Percentiles rank a stretch among this genome's conserved stretches.
Conservation (phyloP, 2,888 invertebrate genomes). For the Hipparchia sbordonii region DNA sequence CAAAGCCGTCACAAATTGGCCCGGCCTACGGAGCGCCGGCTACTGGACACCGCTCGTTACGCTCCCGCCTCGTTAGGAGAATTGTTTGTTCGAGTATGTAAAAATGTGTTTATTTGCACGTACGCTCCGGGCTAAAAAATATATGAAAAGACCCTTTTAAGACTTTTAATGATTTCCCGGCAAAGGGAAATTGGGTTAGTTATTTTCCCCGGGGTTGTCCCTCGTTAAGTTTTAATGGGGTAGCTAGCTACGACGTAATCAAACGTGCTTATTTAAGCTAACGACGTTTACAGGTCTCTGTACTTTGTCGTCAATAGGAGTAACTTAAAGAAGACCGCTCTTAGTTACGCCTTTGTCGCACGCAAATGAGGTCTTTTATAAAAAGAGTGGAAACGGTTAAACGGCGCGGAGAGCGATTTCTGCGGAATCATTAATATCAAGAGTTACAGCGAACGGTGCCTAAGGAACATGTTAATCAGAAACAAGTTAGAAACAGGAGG, state of each 20-base stretch:
- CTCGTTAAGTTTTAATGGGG: constrained; percentile 84
- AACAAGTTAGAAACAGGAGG: constrained; percentile 61
- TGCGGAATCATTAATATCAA: constrained; percentile 43
- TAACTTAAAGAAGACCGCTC: constrained; percentile 54
- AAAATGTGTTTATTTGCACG: constrained; percentile 84
- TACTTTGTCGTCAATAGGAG: constrained; percentile 74
- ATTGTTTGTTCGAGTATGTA: constrained; percentile 83
- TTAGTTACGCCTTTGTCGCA: constrained; percentile 45
- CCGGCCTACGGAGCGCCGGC: constrained; percentile 20
- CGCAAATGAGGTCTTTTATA: constrained; percentile 44
- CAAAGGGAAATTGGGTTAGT: constrained; percentile 84
- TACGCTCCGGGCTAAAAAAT: constrained; percentile 79
- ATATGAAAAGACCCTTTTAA: constrained; percentile 83
- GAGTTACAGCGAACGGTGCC: constrained; percentile 52
- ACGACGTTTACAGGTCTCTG: constrained; percentile 74
- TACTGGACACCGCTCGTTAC: constrained; percentile 67
- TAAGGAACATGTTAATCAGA: constrained; percentile 60
- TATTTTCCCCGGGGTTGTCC: constrained; percentile 82
- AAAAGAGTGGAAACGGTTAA: constrained; percentile 39
- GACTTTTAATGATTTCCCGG: constrained; percentile 83
- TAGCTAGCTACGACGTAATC: constrained; percentile 81
- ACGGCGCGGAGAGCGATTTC: constrained; percentile 27
- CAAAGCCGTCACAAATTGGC: constrained; percentile 28
- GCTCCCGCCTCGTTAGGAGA: constrained; percentile 79
- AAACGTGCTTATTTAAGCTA: constrained; percentile 82